Conservation (phyloP, 1,140 invertebrate genomes). For the Trichonephila inaurata region DNA sequence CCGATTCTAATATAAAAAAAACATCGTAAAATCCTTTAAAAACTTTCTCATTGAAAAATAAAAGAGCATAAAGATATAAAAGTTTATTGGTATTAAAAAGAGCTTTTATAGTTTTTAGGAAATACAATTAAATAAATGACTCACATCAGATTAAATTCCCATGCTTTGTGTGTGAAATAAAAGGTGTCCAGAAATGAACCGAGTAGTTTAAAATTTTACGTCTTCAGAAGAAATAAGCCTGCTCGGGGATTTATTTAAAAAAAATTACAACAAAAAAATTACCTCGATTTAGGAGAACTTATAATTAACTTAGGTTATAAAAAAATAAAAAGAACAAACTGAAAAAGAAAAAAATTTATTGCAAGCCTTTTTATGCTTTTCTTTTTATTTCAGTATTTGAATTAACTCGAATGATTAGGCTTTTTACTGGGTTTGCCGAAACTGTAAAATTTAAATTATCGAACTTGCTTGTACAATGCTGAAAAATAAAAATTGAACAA, state of each 20-base stretch:
- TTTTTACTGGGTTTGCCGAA: not conserved
- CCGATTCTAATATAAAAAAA: not conserved
- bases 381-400: not conserved
- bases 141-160: conserved; percentile 1
- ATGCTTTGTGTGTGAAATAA: not conserved
- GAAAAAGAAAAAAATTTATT: not conserved
- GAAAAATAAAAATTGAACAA: not conserved
- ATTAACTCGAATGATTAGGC: not conserved
- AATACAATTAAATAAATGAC: conserved; percentile 18
- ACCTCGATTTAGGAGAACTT: not conserved
- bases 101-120: not conserved
- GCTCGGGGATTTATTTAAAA: not conserved
- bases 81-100: not conserved
- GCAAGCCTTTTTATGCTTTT: not conserved
- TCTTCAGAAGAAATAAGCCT: not conserved
- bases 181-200: not conserved
- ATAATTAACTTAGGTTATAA: not conserved
- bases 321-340: not conserved
- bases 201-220: conserved; percentile 12
- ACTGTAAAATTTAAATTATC: not conserved
- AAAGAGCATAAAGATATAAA: not conserved
- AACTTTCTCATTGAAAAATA: not conserved
- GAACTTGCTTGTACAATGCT: not conserved
- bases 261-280: not conserved
- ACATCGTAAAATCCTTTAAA: not conserved